These are phyloP conservation scores for Stichodactyla helianthus DNA, from an alignment of 64 coral and sea anemone species.

Conservation along the genomic window DNA sequence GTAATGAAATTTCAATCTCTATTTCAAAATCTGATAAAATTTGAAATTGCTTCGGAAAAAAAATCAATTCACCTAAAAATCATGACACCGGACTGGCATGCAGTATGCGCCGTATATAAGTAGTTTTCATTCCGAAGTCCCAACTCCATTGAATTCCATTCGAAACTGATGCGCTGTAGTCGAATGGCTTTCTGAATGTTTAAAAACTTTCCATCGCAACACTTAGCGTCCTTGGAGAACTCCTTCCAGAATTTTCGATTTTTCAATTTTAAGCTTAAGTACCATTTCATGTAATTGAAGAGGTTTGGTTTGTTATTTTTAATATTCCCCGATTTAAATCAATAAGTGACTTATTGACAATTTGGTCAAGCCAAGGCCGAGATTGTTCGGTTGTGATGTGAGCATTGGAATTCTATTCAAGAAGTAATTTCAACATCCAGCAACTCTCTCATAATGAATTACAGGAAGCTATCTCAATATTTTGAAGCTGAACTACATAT, in stretches of 20 bases:
- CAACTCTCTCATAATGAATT: not conserved
- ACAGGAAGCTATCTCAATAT: not conserved
- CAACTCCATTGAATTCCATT: not conserved
- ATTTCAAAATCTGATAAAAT: too few relatives aligned
- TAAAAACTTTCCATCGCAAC: not conserved
- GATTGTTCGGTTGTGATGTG: not conserved
- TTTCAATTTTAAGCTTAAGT: not conserved
- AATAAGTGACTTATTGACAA: constrained; percentile 9
- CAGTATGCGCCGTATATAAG: not conserved
- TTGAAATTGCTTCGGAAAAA: too few relatives aligned
- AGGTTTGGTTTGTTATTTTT: not conserved
- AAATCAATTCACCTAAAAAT: too few relatives aligned
- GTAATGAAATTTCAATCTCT: too few relatives aligned
- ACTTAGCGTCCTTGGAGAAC: not conserved
- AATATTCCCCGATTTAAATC: not conserved
- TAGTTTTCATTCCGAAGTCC: not conserved
- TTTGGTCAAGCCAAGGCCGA: not conserved
- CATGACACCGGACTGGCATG: too few relatives aligned
- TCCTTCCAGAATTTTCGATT: not conserved
- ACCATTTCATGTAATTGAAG: not conserved
- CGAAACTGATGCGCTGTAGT: not conserved
- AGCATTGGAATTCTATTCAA: not conserved
- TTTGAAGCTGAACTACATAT: not conserved
- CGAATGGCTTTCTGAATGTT: not conserved
- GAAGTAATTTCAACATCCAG: not conserved